Evolutionary conservation across 1,140 invertebrate species (phyloP), one percentile per base, ranked within the genome.

Genomic region (Brachionus plicatilis): DNA sequence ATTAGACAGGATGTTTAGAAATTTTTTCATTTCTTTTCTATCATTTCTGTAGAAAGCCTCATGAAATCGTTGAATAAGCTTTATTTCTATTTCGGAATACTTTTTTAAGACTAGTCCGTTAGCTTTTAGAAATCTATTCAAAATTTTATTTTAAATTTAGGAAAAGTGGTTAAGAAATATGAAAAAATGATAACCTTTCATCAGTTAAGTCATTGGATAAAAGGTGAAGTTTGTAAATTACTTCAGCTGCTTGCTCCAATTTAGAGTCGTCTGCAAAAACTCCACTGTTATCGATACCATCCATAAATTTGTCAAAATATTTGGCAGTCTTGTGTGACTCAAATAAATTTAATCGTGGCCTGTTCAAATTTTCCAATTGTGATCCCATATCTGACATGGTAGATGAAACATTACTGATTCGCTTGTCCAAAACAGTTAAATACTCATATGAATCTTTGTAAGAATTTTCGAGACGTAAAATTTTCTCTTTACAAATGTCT

Each of bases 201-300:
- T 68, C 79, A 29, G 17, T 82, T n/a, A 82, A 82, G 65, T 82
- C 79, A 65, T 14, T 47, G 12, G 79, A 82, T 12, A 82, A 27
- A 29, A 82, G n/a, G 88, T 97, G 94, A 5, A 99, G 90, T 88
- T 99, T 99, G 90, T 98, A 96, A 87, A 99, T 98, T 3, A 99
- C 93, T 92, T 99, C 96, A n/a, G 97, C 97, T 50, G 96, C 95
- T 91, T 98, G 94, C 89, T 95, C 94, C 47, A 99, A 90, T 93
- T 96, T 83, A 37, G 82, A 83, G 45, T 68, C 82, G 20, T 83
- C 82, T 29, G 60, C 60, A 83, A 83, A 83, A n/a, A 83, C 60
- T 9, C 60, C 60, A 56, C 43, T 83, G 37, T 68, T 68, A 41
- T 83, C 82, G 9, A 68, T 72, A 2, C 60, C 82, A 56, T 83